Evolutionary conservation across 2,797 vertebrate genomes (phyloP).

Genomic region (Tragelaphus oryx): DNA sequence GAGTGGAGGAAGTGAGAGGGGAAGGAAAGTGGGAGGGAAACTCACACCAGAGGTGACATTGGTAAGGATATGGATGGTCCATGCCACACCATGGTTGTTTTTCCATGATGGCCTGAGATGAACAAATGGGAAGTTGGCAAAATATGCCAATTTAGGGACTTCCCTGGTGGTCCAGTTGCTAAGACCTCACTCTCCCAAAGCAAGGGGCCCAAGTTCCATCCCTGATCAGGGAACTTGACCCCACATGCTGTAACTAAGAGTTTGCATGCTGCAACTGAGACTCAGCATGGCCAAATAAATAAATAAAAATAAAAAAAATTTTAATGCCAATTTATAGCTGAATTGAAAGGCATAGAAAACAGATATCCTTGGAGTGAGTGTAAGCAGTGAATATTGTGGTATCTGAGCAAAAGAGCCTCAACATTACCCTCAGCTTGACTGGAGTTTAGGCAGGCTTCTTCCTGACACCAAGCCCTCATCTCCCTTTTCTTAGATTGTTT

Average conservation of each 20-base stretch:
- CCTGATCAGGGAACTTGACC: not conserved
- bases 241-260: not conserved
- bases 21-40: not conserved
- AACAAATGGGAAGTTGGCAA: not conserved
- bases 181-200: not conserved
- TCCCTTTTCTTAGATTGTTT: not conserved
- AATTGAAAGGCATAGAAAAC: not conserved
- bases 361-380: not conserved
- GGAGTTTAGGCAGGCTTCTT: not conserved
- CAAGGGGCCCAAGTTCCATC: not conserved
- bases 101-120: not conserved
- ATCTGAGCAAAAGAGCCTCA: not conserved
- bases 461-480: not conserved
- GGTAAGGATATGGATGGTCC: not conserved
- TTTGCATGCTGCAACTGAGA: not conserved
- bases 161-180: not conserved
- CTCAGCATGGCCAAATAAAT: fast-evolving
- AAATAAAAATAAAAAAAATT: not conserved
- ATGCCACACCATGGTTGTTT: not conserved
- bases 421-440: not conserved
- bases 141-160: not conserved
- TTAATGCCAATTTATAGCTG: not conserved
- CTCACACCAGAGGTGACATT: too few relatives aligned
- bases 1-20: too few relatives aligned
- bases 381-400: not conserved